Conservation (phyloP, 2,113 vertebrate species). For the Carassius gibelio region DNA sequence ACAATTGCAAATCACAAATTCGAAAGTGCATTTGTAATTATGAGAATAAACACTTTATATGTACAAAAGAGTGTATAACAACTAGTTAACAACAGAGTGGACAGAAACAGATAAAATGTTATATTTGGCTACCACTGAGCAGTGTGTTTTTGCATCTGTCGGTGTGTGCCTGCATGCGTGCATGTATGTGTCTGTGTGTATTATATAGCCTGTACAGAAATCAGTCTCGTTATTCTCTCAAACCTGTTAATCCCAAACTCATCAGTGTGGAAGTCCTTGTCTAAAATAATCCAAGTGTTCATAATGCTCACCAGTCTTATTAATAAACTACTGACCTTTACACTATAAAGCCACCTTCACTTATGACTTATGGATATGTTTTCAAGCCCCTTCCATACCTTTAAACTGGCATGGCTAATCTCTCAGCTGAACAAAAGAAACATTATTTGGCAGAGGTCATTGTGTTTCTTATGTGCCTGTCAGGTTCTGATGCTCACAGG, state of each 20-base stretch:
- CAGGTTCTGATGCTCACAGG: no score
- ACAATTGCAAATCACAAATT: no score
- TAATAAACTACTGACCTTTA: conserved; percentile 4
- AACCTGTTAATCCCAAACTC: neutral
- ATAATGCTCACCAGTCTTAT: neutral
- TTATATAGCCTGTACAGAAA: neutral
- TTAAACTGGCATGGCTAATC: neutral
- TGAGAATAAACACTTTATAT: no score
- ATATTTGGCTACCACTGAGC: neutral
- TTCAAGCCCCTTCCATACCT: neutral
- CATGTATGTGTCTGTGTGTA: neutral
- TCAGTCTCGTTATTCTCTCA: neutral
- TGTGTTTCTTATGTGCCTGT: neutral
- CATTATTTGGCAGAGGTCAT: neutral
- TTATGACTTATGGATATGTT: conserved; percentile 23
- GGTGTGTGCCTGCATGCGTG: neutral
- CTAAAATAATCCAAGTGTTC: no score
- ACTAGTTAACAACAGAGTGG: no score
- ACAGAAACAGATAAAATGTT: no score
- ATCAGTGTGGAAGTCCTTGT: neutral
- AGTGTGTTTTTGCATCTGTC: neutral
- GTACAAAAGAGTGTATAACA: no score
- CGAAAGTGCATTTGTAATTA: no score
- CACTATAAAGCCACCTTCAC: neutral
- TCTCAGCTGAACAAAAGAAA: conserved; percentile 25